A percentile compares a stretch with the other conserved stretches of the same genome.
phyloP scores from a whole-genome alignment of 2,888 invertebrate genomes.

The Odontocolon sp. region DNA sequence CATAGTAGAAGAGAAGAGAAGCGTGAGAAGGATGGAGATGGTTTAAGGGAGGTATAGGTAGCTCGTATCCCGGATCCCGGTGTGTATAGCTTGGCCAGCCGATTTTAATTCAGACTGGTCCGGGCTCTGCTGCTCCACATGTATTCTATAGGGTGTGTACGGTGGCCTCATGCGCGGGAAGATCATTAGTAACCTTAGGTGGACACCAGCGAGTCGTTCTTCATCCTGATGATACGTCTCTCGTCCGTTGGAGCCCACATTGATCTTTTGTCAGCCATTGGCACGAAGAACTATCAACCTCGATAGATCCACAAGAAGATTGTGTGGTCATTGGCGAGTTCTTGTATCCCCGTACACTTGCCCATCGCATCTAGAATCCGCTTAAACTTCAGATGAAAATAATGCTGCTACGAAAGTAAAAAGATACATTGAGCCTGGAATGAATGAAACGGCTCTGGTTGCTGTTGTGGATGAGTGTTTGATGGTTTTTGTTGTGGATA shows the following conservation, averaged over 20 bases:
- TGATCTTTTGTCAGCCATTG: slow-evolving; percentile 58
- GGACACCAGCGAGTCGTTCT: slow-evolving; percentile 79
- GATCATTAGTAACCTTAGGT: slow-evolving; percentile 81
- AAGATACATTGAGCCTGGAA: not conserved
- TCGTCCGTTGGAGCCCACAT: slow-evolving; percentile 46
- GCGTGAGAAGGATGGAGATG: slow-evolving; percentile 64
- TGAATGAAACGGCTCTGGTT: slow-evolving; percentile 26
- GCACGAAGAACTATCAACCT: slow-evolving; percentile 31
- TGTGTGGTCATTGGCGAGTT: slow-evolving; percentile 66
- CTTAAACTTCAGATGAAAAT: slow-evolving; percentile 18
- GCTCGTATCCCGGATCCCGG: slow-evolving; percentile 6
- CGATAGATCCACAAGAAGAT: slow-evolving; percentile 47
- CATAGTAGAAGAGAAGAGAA: slow-evolving; percentile 77
- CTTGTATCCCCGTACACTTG: not conserved
- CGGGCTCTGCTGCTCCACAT: slow-evolving; percentile 74
- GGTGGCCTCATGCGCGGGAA: slow-evolving; percentile 68
- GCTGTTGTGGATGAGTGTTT: not conserved
- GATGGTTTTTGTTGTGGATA: not conserved
- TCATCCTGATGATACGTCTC: slow-evolving; percentile 78
- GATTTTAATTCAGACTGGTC: slow-evolving; percentile 80
- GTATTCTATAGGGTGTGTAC: slow-evolving; percentile 72
- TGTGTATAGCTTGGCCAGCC: slow-evolving; percentile 68
- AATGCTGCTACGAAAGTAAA: not conserved
- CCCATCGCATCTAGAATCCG: too few species aligned
- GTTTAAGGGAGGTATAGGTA: slow-evolving; percentile 35